These are phyloP conservation scores for Lysandra coridon DNA, from an alignment of 2,888 invertebrate genomes.

Conservation along the genomic window DNA sequence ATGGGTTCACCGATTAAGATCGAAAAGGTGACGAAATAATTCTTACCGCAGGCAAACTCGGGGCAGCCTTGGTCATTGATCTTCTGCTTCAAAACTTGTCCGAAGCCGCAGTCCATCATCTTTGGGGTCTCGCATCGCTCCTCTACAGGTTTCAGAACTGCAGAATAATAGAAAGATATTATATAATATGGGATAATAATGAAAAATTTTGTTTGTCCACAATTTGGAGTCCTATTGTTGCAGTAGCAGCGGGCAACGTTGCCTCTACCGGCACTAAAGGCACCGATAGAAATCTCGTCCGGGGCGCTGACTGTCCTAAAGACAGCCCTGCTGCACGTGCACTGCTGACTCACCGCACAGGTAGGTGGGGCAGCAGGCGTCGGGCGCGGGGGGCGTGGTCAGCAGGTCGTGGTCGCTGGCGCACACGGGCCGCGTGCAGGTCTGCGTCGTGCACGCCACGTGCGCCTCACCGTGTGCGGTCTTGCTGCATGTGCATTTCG, in stretches of 20 bases:
- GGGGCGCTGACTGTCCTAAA: no score
- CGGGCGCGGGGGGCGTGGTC: slow-evolving; percentile 73
- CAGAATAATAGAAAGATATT: slow-evolving; percentile 38
- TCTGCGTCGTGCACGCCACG: slow-evolving; percentile 83
- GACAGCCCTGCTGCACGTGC: background rate
- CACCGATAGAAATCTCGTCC: no score
- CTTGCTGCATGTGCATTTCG: slow-evolving; percentile 84
- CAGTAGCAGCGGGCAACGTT: no score
- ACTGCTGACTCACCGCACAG: slow-evolving; percentile 79
- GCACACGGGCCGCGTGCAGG: slow-evolving; percentile 82
- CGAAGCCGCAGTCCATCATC: slow-evolving; percentile 85
- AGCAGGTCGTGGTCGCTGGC: slow-evolving; percentile 75
- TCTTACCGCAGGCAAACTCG: slow-evolving; percentile 86
- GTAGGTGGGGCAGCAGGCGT: slow-evolving; percentile 86
- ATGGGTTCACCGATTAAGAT: no score
- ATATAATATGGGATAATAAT: no score
- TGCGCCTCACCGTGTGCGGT: slow-evolving; percentile 52
- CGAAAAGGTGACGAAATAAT: background rate
- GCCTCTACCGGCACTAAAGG: no score
- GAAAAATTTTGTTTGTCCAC: no score
- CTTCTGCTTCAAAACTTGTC: slow-evolving; percentile 85
- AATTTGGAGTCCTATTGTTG: no score
- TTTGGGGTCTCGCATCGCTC: slow-evolving; percentile 82
- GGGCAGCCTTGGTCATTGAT: slow-evolving; percentile 84
- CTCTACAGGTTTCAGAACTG: slow-evolving; percentile 75